Conservation (phyloP, 2,113 vertebrate genomes). For the Aptenodytes patagonicus region DNA sequence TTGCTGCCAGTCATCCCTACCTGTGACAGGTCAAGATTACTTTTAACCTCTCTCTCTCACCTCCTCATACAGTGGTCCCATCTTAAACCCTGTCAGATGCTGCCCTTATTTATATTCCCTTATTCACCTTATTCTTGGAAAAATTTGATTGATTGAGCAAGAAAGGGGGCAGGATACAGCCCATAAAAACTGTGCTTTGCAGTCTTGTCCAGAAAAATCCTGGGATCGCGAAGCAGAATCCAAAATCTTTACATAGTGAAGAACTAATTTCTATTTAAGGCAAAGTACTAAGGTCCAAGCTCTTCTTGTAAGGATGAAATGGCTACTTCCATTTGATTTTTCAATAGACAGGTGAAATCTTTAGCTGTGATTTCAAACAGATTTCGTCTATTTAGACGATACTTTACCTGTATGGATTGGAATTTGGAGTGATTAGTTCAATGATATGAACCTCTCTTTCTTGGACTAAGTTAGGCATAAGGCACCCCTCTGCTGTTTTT, state of each 20-base stretch:
- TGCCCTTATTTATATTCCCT: not conserved
- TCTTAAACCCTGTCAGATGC: not conserved
- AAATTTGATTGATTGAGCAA: not conserved
- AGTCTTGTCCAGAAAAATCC: not conserved
- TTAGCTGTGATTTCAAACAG: not conserved
- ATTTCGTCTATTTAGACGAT: not conserved
- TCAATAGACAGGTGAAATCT: not conserved
- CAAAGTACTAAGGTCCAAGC: not conserved
- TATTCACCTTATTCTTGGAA: not conserved
- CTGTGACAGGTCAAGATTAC: not conserved
- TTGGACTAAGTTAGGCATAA: constrained; percentile 75
- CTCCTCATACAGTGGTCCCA: not conserved
- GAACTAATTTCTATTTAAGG: not conserved
- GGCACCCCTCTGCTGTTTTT: constrained; percentile 86
- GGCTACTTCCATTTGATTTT: not conserved
- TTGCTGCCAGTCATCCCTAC: not conserved
- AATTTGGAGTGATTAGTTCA: constrained; percentile 90
- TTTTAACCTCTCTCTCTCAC: not conserved
- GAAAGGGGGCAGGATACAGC: not conserved
- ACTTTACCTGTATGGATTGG: constrained; percentile 88
- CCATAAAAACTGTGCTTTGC: not conserved
- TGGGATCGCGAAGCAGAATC: not conserved
- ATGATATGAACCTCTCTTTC: constrained; percentile 90
- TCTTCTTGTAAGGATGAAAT: not conserved
- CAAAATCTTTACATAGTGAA: not conserved